Evolutionary conservation across 2,113 vertebrate genomes (phyloP), one percentile per base, ranked within the genome.

Genomic region (Pipra filicauda): DNA sequence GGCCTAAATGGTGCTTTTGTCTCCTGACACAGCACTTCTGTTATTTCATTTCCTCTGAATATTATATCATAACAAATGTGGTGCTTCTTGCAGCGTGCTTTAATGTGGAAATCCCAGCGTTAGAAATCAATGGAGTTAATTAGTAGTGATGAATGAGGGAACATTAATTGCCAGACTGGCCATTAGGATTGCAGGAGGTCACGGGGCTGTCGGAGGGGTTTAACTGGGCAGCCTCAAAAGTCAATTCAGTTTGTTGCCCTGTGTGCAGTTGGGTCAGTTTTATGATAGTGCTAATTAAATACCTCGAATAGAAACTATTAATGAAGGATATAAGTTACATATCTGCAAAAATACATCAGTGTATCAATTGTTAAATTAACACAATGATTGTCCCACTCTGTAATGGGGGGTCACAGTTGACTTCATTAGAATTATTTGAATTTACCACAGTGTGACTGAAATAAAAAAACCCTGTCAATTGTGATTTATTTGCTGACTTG

Each of bases 111-210:
- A 95, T 93, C 84, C 85, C 54, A 62, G 95, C 69, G 94, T 91
- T 88, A 96, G 96, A 96, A 98, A 98, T 99, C 99, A 98, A 98
- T 99, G 98, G 81, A 95, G 98, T 98, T 98, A 99, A 99, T 99
- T 99, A 99, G 98, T 97, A 98, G 96, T 98, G 98, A 99, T 98
- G 98, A 98, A 99, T 99, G 98, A 97, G 98, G 35, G 96, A 92
- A 95, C 55, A 65, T 97, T 96, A 97, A 96, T 97, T 97, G 97
- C 95, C 82, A 91, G 97, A 83, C 89, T 78, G 75, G 84, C 76
- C 73, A 70, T 98, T 97, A 97, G 97, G 87, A 96, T 98, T 97
- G 95, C 69, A 86, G 98, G 97, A 44, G 57, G 96, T 85, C 83
- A 44, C 35, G 55, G 33, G 91, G 59, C 88, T 95, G 97, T 95